phyloP scores from a whole-genome alignment of 2,113 vertebrate genomes.

The Vulpes ferrilata region DNA sequence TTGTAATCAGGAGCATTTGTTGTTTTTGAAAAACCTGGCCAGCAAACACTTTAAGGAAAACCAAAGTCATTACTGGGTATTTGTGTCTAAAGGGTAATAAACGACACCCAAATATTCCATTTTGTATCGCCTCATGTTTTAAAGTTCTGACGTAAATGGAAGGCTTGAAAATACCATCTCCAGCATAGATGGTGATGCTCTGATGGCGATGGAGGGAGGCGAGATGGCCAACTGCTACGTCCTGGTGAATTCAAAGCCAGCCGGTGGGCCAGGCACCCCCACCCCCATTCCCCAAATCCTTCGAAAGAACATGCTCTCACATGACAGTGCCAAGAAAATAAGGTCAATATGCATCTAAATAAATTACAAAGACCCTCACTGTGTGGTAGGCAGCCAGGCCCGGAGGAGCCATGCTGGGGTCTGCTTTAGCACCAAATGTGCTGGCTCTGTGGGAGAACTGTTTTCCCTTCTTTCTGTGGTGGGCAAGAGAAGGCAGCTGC shows the following conservation, averaged over 20 bases:
- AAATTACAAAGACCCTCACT: constrained; percentile 24
- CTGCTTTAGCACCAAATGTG: not conserved
- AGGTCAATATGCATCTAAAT: constrained; percentile 58
- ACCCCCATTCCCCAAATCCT: not conserved
- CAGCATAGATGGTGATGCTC: not conserved
- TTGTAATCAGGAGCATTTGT: constrained; percentile 22
- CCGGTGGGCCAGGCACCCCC: accelerated
- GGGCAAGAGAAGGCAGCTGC: not conserved
- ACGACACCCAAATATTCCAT: not conserved
- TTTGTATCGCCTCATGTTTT: not conserved
- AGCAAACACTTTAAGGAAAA: not conserved
- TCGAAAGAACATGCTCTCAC: not conserved
- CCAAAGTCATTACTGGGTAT: constrained; percentile 14
- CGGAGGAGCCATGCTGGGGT: constrained; percentile 2
- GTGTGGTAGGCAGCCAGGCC: constrained; percentile 15
- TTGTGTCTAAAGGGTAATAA: not conserved
- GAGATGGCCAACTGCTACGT: not conserved
- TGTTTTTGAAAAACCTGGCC: constrained; percentile 23
- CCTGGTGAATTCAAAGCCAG: not conserved
- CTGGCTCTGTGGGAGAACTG: not conserved
- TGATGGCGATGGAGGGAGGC: not conserved
- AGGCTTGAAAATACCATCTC: not conserved
- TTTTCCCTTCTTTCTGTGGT: not conserved
- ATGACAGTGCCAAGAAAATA: constrained; percentile 57
- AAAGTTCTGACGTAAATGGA: not conserved